Base-by-base conservation (phyloP, 2,888 invertebrate species). In the Ophioninae sp. region DNA sequence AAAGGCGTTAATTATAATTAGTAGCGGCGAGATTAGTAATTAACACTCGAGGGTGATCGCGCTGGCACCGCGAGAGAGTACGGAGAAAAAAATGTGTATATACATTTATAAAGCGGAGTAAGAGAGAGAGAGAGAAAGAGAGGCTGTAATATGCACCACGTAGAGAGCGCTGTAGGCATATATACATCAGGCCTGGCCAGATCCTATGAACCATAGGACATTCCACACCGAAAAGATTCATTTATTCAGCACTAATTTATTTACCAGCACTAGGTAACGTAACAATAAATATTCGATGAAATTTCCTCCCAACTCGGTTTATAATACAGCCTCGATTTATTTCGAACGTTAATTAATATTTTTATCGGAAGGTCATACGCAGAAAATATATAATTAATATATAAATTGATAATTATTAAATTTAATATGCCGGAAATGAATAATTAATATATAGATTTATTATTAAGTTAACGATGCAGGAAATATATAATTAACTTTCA, bases 1-100 rank as follows among this genome's bases (percentile, higher is more conserved):
- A 90, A 90, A 91, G 90, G 90, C 91, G 90, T 91, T 92, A 91
- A 92, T 92, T 92, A 92, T 92, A 92, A 92, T 92, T 91, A 92
- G 91, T 90, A 90, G 90, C 90, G 88, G 89, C 88, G 90, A 91
- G 91, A 91, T 92, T 92, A 91, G 91, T 91, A 92, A 92, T 92
- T 91, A 92, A 91, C 91, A 91, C 90, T 91, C 88, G 91, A 88
- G 89, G 90, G 89, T 91, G 90, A 91, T 90, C 90, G 90, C 88
- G 86, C 76, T 73, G 84, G 85, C 77, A 74, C 63, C 61, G 56
- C 51, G 51, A 51, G 30, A 64, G 64, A 61, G 44, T 72, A 41
- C 37, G 44, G 51, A 59, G 64, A 59, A 59, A 73, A 72, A 58
- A 20, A 23, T 13, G 44, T 69, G 22, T 78, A 72, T 65, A 61